Base-by-base conservation (phyloP, 2,888 invertebrate species). In the Epistrophe eligans region DNA sequence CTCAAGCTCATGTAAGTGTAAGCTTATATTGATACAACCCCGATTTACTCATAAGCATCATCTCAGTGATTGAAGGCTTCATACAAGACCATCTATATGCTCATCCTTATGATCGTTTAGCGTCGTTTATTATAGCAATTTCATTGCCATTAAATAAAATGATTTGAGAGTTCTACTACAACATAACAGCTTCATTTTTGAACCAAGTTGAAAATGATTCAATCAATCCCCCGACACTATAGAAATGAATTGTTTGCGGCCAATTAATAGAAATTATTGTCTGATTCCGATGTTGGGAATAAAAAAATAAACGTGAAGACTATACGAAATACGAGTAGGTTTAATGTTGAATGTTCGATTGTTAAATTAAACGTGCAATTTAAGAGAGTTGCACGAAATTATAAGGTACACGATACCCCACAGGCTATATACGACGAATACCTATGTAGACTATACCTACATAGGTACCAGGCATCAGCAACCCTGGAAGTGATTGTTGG, bases 221-320 rank as follows among this genome's bases (percentile, higher is more conserved):
- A 84, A 84, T 84, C 84, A 84, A 80, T 80, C 35, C 60, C 9
- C 62, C 55, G 80, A 76, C 79, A 84, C 80, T 64, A 35, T 35
- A 67, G 48, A 72, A 67, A 81, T 77, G 80, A 70, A 84, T 81
- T 80, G 81, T 77, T 77, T 81, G 81, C 13, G 43, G 52, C 76
- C 84, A 84, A 84, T 84, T 81, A 81, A 81, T 81, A 77, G 77
- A 67, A 81, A 81, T 81, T 55, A 80, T 80, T 84, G 73, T 70
- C 50, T 9, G 67, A 72, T 66, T 79, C 57, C 70, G 19, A 17
- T 52, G 58, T 24, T 24, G 24, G 24, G 24, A 3, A n/a, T n/a
- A n/a, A n/a, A n/a, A n/a, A n/a, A 60, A 24, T 35, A 70, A 43
- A 55, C 40, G 40, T 38, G 52, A n/a, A 55, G 17, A 55, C 15